Evolutionary conservation across 2,888 invertebrate species (phyloP).

Genomic region (Punctoribates punctum): DNA sequence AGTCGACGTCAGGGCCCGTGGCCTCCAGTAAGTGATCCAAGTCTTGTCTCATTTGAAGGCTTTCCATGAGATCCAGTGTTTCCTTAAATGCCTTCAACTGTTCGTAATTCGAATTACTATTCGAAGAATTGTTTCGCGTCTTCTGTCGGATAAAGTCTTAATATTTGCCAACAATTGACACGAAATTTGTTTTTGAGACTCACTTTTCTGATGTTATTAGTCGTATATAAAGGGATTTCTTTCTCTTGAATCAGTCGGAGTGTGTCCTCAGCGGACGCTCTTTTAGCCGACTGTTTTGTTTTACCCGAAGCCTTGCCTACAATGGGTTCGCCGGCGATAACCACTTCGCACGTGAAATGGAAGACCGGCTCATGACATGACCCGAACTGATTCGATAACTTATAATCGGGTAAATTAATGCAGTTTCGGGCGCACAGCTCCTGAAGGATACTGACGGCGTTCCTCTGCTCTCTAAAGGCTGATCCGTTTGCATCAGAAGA

Average conservation of each 20-base stretch:
- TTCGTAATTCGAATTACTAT: not conserved
- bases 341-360: conserved; percentile 1
- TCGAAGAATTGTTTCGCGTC: not conserved
- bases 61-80: not conserved
- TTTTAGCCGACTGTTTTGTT: conserved; percentile 19
- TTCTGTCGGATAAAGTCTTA: conserved; percentile 1
- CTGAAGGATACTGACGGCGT: not conserved
- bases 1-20: not conserved
- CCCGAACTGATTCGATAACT: not conserved
- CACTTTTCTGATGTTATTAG: not conserved
- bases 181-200: no score
- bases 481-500: not conserved
- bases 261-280: not conserved
- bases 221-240: not conserved
- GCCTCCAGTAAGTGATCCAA: not conserved
- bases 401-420: not conserved
- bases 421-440: conserved; percentile 16
- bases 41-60: not conserved
- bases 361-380: conserved; percentile 14
- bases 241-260: not conserved
- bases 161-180: not conserved
- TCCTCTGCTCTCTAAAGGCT: not conserved
- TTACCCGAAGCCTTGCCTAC: not conserved
- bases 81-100: not conserved
- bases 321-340: not conserved